Evolutionary conservation across 2,888 invertebrate genomes (phyloP).

Genomic region (Aelia acuminata): DNA sequence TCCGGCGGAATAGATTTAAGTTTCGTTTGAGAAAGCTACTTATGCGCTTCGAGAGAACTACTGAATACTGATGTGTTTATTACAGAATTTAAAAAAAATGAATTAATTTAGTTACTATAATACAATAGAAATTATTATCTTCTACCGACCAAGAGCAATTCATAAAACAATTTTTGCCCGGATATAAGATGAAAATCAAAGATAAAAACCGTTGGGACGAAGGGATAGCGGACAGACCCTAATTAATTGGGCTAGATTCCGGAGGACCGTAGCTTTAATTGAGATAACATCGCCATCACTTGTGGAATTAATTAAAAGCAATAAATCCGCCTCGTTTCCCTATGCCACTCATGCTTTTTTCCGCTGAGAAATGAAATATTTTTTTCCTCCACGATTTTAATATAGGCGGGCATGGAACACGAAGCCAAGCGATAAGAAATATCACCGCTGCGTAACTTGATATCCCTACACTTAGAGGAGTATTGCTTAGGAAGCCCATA

Average conservation of each 20-base stretch:
- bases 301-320: constrained; percentile 42
- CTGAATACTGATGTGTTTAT: too few species aligned
- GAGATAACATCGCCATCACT: constrained; percentile 17
- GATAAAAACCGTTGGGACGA: not conserved
- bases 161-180: not conserved
- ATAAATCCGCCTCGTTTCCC: not conserved
- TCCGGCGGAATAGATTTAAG: too few species aligned
- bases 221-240: not conserved
- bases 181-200: not conserved
- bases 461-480: too few species aligned
- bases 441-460: not conserved
- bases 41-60: too few species aligned
- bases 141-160: too few species aligned
- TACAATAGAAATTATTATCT: too few species aligned
- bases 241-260: not conserved
- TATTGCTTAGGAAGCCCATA: too few species aligned
- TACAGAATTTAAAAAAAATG: too few species aligned
- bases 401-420: not conserved
- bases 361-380: not conserved
- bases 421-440: not conserved
- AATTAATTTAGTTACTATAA: too few species aligned
- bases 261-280: not conserved
- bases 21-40: too few species aligned
- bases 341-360: not conserved
- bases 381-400: not conserved